Evolutionary conservation across 2,113 vertebrate species (phyloP).

Genomic region (Pelusios castaneus): DNA sequence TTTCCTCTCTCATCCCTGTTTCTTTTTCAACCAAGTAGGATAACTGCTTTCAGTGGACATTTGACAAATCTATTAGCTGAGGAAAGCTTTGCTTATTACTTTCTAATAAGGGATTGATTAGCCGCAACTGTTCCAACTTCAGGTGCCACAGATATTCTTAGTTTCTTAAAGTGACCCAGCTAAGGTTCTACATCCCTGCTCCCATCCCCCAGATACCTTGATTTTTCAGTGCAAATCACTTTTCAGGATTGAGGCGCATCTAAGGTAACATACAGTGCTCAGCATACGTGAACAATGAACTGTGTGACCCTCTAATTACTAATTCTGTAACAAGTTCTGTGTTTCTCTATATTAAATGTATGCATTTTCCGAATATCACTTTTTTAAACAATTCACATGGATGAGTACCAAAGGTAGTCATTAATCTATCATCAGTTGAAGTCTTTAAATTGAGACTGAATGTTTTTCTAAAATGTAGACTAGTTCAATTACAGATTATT

Average conservation of each 20-base stretch:
- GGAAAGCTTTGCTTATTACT: too few species aligned
- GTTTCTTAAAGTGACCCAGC: not conserved
- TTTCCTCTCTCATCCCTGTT: not conserved
- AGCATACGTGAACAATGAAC: not conserved
- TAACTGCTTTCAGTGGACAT: not conserved
- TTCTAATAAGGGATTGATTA: too few species aligned
- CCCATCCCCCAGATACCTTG: not conserved
- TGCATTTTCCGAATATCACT: not conserved
- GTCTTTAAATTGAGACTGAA: not conserved
- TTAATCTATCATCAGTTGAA: accelerated
- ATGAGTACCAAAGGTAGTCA: not conserved
- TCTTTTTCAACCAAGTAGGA: not conserved
- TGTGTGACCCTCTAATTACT: not conserved
- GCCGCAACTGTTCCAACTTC: not conserved
- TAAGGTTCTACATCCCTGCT: not conserved
- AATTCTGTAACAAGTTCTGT: not conserved
- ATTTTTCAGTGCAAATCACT: too few species aligned
- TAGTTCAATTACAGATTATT: not conserved
- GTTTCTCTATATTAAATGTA: not conserved
- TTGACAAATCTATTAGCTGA: not conserved
- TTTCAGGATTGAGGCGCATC: too few species aligned
- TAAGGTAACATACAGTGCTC: not conserved
- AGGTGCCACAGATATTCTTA: not conserved
- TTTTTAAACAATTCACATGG: not conserved
- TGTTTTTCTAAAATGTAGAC: not conserved